phyloP scores from a whole-genome alignment of 2,888 invertebrate genomes.

The Lordiphosa fenestrarum region DNA sequence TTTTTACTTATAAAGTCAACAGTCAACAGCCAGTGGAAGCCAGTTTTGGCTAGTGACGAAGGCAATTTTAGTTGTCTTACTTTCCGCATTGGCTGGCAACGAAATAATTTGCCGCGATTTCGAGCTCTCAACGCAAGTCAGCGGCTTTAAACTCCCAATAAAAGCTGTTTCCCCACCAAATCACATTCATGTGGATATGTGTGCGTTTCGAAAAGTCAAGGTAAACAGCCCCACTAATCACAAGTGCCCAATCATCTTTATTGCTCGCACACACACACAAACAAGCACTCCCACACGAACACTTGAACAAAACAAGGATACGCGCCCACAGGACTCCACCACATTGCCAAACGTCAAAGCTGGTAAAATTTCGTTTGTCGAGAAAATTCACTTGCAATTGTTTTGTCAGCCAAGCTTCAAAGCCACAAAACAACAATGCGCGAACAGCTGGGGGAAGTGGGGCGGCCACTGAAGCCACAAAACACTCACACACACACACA shows the following conservation, averaged over 20 bases:
- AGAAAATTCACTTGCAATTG: constrained; percentile 38
- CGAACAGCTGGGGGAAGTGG: neutral
- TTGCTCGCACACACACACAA: constrained; percentile 36
- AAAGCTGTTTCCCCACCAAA: neutral
- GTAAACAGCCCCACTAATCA: constrained; percentile 48
- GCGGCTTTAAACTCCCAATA: too few species aligned
- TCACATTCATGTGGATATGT: neutral
- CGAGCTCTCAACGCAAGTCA: too few species aligned
- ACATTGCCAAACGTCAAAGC: constrained; percentile 33
- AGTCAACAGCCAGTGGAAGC: too few species aligned
- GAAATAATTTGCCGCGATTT: too few species aligned
- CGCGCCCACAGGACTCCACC: constrained; percentile 11
- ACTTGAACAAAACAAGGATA: constrained; percentile 25
- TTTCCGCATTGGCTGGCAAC: too few species aligned
- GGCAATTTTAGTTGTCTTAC: too few species aligned
- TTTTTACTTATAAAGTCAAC: too few species aligned
- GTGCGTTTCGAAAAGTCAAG: constrained; percentile 13
- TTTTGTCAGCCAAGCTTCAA: constrained; percentile 11
- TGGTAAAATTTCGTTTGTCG: constrained; percentile 32
- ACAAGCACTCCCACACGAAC: constrained; percentile 19
- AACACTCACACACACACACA: constrained; percentile 10
- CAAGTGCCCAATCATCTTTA: constrained; percentile 70
- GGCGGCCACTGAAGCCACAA: constrained; percentile 47
- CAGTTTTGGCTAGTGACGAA: too few species aligned
- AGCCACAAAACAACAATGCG: constrained; percentile 8